Evolutionary conservation across 2,113 vertebrate genomes (phyloP).

Genomic region (Festucalex cinctus): DNA sequence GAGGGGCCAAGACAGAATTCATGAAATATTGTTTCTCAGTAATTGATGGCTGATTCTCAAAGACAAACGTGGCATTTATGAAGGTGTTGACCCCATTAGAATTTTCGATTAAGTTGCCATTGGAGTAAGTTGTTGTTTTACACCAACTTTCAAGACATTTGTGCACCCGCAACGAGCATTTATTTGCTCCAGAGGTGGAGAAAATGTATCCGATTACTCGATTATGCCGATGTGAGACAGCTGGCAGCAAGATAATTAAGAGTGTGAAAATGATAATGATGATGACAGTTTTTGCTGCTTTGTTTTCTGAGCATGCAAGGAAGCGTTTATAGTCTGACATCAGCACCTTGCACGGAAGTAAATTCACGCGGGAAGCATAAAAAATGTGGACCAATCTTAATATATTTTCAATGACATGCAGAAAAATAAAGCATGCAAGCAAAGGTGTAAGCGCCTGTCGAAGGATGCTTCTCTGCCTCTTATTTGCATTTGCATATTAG

Average conservation of each 20-base stretch:
- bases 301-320: conserved; percentile 48
- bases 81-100: too few relatives aligned
- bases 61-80: too few relatives aligned
- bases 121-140: conserved; percentile 5
- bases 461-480: conserved; percentile 82
- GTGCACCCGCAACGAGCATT: conserved; percentile 25
- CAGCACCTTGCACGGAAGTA: background rate
- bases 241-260: conserved; percentile 77
- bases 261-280: conserved; percentile 74
- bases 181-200: conserved; percentile 51
- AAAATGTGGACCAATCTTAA: background rate
- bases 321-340: background rate
- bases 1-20: too few relatives aligned
- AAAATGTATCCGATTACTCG: conserved; percentile 75
- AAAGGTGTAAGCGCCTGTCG: conserved; percentile 65
- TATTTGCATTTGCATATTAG: conserved; percentile 99
- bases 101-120: too few relatives aligned
- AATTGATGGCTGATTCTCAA: too few relatives aligned
- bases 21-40: too few relatives aligned
- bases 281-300: conserved; percentile 70
- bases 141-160: conserved; percentile 39
- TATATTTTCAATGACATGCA: background rate
- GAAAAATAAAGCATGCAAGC: background rate
- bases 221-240: conserved; percentile 72
- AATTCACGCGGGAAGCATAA: background rate